These are phyloP conservation scores for Zophobas morio DNA, from an alignment of 1,140 invertebrate species.

Conservation along the genomic window DNA sequence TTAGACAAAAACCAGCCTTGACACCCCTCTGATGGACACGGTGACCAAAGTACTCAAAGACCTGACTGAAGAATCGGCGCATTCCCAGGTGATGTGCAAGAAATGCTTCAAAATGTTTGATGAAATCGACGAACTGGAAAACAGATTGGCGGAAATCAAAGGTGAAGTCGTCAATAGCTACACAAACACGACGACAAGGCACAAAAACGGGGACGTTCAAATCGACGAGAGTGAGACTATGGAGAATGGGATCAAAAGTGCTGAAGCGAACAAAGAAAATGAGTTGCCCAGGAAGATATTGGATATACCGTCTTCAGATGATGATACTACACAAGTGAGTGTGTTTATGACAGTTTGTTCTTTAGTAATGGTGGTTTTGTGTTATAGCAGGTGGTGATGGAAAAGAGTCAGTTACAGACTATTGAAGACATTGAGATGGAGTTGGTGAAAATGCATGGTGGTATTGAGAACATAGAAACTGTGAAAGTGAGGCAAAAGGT, in stretches of 20 bases:
- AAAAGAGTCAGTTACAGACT: slow-evolving; percentile 57
- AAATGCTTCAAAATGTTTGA: slow-evolving; percentile 76
- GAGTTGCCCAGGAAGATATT: slow-evolving; percentile 62
- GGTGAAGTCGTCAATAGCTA: slow-evolving; percentile 62
- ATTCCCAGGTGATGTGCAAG: slow-evolving; percentile 74
- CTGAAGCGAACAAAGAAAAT: slow-evolving; percentile 50
- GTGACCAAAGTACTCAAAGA: slow-evolving; percentile 71
- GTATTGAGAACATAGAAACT: slow-evolving; percentile 47
- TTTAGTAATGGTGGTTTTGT: background rate
- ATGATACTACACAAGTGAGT: slow-evolving; percentile 59
- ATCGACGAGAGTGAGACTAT: slow-evolving; percentile 27
- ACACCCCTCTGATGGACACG: slow-evolving; percentile 68
- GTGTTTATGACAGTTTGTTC: background rate
- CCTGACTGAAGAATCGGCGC: slow-evolving; percentile 69
- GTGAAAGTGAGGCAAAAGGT: slow-evolving; percentile 18
- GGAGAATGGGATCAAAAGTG: slow-evolving; percentile 31
- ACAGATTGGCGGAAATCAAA: slow-evolving; percentile 58
- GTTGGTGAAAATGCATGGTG: slow-evolving; percentile 63
- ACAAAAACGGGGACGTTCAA: slow-evolving; percentile 56
- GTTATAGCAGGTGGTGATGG: slow-evolving; percentile 18
- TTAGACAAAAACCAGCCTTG: slow-evolving; percentile 62
- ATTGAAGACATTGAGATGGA: slow-evolving; percentile 65
- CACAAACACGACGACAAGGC: slow-evolving; percentile 47
- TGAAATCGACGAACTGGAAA: slow-evolving; percentile 75
- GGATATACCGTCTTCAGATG: slow-evolving; percentile 65